A percentile compares a stretch with the other conserved stretches of the same genome.
These are phyloP conservation scores for Macrobrachium rosenbergii DNA, from an alignment of 1,140 invertebrate genomes.

Conservation along the genomic window DNA sequence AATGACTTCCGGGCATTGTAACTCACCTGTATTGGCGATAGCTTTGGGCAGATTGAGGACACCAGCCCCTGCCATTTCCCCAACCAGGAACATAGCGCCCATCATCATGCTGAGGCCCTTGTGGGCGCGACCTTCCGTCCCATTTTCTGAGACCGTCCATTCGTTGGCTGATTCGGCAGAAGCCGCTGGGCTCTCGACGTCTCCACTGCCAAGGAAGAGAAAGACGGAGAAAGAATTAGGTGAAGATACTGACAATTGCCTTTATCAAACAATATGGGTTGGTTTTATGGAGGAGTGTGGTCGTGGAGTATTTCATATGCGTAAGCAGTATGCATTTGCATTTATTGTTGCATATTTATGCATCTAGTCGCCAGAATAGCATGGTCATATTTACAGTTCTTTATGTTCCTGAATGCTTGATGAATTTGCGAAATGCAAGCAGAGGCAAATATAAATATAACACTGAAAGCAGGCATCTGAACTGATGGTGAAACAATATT, in stretches of 20 bases:
- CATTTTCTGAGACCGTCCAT: neutral
- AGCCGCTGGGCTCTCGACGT: constrained; percentile 7
- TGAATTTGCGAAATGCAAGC: too few species aligned
- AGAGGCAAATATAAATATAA: too few species aligned
- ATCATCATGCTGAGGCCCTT: constrained; percentile 42
- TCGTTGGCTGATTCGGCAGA: constrained; percentile 34
- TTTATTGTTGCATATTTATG: too few species aligned
- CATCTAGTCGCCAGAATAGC: too few species aligned
- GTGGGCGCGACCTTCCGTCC: neutral
- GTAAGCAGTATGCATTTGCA: too few species aligned
- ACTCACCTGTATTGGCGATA: constrained; percentile 56
- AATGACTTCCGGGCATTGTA: neutral
- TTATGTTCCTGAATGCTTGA: too few species aligned
- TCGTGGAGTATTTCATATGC: too few species aligned
- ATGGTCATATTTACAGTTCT: too few species aligned
- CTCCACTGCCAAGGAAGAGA: constrained; percentile 16
- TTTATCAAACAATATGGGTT: too few species aligned
- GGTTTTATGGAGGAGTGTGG: too few species aligned
- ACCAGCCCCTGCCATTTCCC: constrained; percentile 62
- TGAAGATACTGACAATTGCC: neutral
- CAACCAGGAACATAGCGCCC: constrained; percentile 59
- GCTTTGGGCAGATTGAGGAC: constrained; percentile 59
- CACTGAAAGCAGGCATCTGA: too few species aligned
- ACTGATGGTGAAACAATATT: too few species aligned
- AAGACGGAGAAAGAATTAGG: neutral